phyloP scores from a whole-genome alignment of 2,113 vertebrate genomes.

The Aythya baeri region DNA sequence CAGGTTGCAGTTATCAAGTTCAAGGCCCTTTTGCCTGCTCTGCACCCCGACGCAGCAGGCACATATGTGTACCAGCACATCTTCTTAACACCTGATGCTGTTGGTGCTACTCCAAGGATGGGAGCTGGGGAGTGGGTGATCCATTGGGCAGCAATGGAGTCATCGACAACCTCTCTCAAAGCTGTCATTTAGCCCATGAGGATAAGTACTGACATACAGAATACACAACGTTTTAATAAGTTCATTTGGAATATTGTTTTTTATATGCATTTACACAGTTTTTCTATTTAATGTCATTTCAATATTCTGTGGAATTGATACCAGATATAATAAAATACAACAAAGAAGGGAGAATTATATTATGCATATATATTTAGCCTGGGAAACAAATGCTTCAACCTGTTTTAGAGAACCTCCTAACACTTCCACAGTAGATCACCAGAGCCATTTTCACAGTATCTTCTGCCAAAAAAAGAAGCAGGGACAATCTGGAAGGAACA shows the following conservation, averaged over 20 bases:
- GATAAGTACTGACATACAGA: neutral
- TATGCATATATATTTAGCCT: neutral
- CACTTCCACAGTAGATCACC: neutral
- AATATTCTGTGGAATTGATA: neutral
- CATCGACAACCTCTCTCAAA: neutral
- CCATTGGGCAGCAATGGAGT: rapidly evolving
- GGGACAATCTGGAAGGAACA: constrained; percentile 66
- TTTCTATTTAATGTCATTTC: neutral
- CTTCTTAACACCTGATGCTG: neutral
- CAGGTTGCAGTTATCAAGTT: neutral
- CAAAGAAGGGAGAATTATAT: neutral
- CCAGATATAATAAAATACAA: neutral
- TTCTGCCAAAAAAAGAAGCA: constrained; percentile 16
- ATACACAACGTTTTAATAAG: neutral
- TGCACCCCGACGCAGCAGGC: no score
- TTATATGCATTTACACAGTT: neutral
- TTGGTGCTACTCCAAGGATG: neutral
- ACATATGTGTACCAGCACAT: neutral
- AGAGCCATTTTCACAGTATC: neutral
- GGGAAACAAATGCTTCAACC: constrained; percentile 30
- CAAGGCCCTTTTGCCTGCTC: neutral
- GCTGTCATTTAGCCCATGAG: neutral
- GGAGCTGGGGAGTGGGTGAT: neutral
- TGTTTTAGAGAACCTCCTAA: constrained; percentile 7
- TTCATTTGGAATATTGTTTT: rapidly evolving